These are phyloP conservation scores for Cataglyphis cursor DNA, from an alignment of 2,888 invertebrate genomes.

Conservation along the genomic window DNA sequence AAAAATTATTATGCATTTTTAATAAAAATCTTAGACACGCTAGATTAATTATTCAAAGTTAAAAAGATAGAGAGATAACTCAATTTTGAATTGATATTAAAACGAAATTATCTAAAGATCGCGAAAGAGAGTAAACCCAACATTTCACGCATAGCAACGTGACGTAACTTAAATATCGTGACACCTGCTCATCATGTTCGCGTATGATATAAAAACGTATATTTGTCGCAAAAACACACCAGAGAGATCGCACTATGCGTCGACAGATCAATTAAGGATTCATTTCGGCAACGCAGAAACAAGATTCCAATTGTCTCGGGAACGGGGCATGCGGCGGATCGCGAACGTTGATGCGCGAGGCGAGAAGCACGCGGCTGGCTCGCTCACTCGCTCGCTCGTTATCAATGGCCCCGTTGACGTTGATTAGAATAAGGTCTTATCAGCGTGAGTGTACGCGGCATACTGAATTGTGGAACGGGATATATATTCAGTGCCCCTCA, in stretches of 20 bases:
- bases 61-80: neutral
- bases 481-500: slow-evolving; percentile 70
- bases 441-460: slow-evolving; percentile 83
- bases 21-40: neutral
- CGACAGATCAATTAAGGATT: neutral
- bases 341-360: neutral
- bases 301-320: neutral
- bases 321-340: neutral
- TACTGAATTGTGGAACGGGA: slow-evolving; percentile 81
- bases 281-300: neutral
- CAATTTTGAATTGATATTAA: neutral
- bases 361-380: neutral
- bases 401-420: slow-evolving; percentile 34
- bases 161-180: slow-evolving; percentile 1
- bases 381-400: slow-evolving; percentile 1
- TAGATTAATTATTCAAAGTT: neutral
- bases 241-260: neutral
- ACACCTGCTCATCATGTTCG: slow-evolving; percentile 19
- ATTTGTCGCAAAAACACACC: neutral
- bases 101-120: neutral
- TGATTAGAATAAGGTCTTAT: slow-evolving; percentile 83
- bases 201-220: neutral
- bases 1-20: neutral
- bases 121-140: neutral
- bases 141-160: neutral